A percentile compares a stretch with the other conserved stretches of the same genome.
These are phyloP conservation scores for Caradrina clavipalpis DNA, from an alignment of 2,888 invertebrate genomes.

Conservation along the genomic window DNA sequence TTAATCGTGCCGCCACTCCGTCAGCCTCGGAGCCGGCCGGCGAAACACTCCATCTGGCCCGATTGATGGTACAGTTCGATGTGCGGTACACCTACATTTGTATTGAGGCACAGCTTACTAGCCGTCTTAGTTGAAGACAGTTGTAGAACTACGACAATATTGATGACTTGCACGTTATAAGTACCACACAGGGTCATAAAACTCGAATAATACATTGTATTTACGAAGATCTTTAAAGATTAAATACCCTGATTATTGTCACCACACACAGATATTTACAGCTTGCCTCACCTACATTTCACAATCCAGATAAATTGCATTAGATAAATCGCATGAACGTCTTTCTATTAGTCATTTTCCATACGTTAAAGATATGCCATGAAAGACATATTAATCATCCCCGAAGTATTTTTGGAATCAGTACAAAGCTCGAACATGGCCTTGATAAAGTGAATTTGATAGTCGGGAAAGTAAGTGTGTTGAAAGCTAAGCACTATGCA, in stretches of 20 bases:
- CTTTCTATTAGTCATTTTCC: background rate
- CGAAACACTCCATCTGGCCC: conserved; percentile 3
- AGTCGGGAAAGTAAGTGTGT: conserved; percentile 10
- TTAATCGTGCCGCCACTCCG: conserved; percentile 46
- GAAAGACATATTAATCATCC: background rate
- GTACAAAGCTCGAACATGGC: background rate
- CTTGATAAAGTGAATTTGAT: background rate
- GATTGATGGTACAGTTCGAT: conserved; percentile 30
- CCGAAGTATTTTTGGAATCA: background rate
- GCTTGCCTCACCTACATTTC: background rate
- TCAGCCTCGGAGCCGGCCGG: conserved; percentile 6
- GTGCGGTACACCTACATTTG: background rate
- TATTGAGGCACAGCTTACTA: conserved; percentile 10
- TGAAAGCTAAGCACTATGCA: background rate
- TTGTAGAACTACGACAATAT: background rate
- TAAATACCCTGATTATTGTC: background rate
- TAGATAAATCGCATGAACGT: background rate
- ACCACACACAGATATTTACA: background rate
- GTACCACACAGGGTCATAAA: conserved; percentile 3
- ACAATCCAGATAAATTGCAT: background rate
- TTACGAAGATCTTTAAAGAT: conserved; percentile 6
- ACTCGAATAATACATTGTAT: background rate
- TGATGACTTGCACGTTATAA: background rate
- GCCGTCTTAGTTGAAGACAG: background rate
- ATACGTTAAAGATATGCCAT: background rate